These are phyloP conservation scores for Molorchus minor DNA, from an alignment of 2,888 invertebrate genomes.

Conservation along the genomic window DNA sequence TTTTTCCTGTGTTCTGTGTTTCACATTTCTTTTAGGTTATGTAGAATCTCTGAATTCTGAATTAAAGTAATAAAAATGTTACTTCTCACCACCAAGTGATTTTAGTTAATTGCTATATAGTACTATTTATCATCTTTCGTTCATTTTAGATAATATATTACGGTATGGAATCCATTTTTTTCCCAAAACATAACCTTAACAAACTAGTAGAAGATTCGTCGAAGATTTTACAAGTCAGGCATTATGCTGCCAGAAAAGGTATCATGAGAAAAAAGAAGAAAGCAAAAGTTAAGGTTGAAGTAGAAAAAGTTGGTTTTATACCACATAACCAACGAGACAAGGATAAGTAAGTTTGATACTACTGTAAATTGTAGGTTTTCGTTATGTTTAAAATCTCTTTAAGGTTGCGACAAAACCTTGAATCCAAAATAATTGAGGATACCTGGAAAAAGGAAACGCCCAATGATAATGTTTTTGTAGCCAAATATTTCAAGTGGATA, in stretches of 20 bases:
- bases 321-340: conserved; percentile 74
- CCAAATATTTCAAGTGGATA: conserved; percentile 67
- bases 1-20: no score
- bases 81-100: no score
- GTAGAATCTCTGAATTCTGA: no score
- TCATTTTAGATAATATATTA: conserved; percentile 20
- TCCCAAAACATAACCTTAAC: conserved; percentile 20
- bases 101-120: no score
- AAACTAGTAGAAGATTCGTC: conserved; percentile 24
- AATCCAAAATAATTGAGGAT: conserved; percentile 70
- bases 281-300: conserved; percentile 77
- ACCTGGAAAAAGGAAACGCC: conserved; percentile 66
- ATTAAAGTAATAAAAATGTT: no score
- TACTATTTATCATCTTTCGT: no score
- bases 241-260: conserved; percentile 84
- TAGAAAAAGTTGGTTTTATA: conserved; percentile 78
- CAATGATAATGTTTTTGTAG: conserved; percentile 72
- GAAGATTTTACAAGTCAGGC: conserved; percentile 44
- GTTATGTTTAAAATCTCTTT: conserved; percentile 28
- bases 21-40: no score
- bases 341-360: conserved; percentile 61
- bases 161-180: conserved; percentile 14
- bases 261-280: conserved; percentile 80
- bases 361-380: neutral
- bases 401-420: conserved; percentile 61